A percentile compares a stretch with the other conserved stretches of the same genome.
phyloP scores from a whole-genome alignment of 2,797 vertebrate genomes.

The Pipistrellus pygmaeus region DNA sequence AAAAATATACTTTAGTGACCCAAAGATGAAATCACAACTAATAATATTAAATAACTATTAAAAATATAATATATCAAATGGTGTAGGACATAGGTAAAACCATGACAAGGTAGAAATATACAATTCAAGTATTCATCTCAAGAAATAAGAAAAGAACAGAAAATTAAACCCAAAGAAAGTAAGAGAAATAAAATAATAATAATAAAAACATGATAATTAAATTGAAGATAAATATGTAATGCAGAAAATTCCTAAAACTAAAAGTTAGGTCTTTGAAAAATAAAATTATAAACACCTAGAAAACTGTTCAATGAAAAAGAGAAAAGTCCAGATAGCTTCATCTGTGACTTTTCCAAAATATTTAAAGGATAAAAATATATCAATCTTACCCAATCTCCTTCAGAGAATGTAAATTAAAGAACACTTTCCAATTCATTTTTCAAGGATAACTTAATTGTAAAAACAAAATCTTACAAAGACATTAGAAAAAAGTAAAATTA shows the following conservation, averaged over 20 bases:
- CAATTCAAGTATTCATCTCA: slow-evolving; percentile 12
- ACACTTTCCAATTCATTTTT: not conserved
- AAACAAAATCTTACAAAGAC: slow-evolving; percentile 7
- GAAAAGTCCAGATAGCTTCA: slow-evolving; percentile 16
- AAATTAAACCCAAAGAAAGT: slow-evolving; percentile 35
- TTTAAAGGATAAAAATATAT: slow-evolving; percentile 10
- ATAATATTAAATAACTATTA: not conserved
- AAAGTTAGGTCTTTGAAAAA: not conserved
- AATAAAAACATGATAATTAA: slow-evolving; percentile 30
- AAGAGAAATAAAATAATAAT: not conserved
- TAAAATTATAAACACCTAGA: slow-evolving; percentile 13
- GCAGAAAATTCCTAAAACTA: not conserved
- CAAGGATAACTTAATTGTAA: not conserved
- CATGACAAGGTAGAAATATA: not conserved
- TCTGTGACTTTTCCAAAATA: not conserved
- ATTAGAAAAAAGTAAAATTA: not conserved
- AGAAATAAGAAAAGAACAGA: not conserved
- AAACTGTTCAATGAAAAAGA: not conserved
- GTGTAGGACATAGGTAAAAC: not conserved
- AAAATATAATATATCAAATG: not conserved
- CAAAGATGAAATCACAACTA: not conserved
- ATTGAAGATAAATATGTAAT: slow-evolving; percentile 16
- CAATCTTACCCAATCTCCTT: not conserved
- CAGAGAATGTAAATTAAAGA: slow-evolving; percentile 10
- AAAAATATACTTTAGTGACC: slow-evolving; percentile 3